A percentile compares a stretch with the other conserved stretches of the same genome.
These are phyloP conservation scores for Coelinius sp. DNA, from an alignment of 2,888 invertebrate species.

Conservation along the genomic window DNA sequence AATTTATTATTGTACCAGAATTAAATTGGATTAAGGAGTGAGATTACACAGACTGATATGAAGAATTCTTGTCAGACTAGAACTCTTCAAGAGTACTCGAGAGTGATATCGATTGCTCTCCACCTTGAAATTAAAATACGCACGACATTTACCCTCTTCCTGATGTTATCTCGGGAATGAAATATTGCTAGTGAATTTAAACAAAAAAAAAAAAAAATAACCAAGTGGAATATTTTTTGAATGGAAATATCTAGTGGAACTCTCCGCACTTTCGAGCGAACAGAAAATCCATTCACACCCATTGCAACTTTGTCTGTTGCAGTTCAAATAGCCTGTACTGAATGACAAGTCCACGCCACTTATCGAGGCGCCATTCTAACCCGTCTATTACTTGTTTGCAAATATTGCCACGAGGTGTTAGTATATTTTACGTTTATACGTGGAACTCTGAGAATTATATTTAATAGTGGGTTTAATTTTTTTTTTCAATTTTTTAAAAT, in stretches of 20 bases:
- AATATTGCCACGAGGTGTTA: constrained; percentile 59
- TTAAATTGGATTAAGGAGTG: constrained; percentile 11
- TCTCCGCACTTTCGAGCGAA: constrained; percentile 53
- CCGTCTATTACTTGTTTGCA: constrained; percentile 63
- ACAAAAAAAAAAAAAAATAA: not conserved
- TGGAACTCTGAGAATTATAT: constrained; percentile 31
- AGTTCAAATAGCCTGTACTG: constrained; percentile 38
- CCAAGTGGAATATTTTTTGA: not conserved
- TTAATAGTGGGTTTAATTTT: constrained; percentile 1
- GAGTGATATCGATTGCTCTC: constrained; percentile 10
- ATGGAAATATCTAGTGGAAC: constrained; percentile 47
- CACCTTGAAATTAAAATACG: constrained; percentile 10
- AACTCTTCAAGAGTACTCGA: not conserved
- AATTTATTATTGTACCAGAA: constrained; percentile 3
- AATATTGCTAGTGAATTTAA: constrained; percentile 8
- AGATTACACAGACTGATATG: not conserved
- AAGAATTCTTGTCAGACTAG: constrained; percentile 16
- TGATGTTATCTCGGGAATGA: not conserved
- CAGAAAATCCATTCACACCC: constrained; percentile 60
- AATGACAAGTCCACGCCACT: constrained; percentile 54
- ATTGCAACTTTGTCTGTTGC: constrained; percentile 39
- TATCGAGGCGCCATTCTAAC: constrained; percentile 62
- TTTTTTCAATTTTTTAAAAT: constrained; percentile 28
- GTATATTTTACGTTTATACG: constrained; percentile 48
- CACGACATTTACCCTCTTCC: not conserved